phyloP scores from a whole-genome alignment of 2,113 vertebrate genomes.

The Geococcyx californianus region DNA sequence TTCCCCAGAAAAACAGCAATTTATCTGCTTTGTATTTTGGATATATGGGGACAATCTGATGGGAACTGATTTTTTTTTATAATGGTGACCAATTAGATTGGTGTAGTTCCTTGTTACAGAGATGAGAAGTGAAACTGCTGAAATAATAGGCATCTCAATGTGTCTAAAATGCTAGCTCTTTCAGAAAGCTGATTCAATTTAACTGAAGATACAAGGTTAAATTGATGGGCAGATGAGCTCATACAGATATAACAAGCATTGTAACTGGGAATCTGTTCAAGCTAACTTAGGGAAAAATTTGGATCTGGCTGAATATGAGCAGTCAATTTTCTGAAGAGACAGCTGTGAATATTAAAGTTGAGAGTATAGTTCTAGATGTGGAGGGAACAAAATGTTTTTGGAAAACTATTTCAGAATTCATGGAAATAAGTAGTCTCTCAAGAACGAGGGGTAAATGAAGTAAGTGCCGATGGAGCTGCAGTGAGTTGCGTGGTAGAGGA shows the following conservation, averaged over 20 bases:
- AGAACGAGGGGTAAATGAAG: not conserved
- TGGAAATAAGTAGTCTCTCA: not conserved
- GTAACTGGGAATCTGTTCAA: not conserved
- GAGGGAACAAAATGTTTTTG: not conserved
- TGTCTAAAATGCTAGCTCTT: not conserved
- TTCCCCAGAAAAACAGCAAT: not conserved
- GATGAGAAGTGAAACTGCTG: not conserved
- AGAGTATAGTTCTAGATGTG: not conserved
- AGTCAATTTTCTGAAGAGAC: not conserved
- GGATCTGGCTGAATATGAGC: not conserved
- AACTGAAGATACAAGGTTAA: not conserved
- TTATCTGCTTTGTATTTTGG: not conserved
- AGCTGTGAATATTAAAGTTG: not conserved
- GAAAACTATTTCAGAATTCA: not conserved
- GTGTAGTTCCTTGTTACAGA: not conserved
- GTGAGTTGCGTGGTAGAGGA: not conserved
- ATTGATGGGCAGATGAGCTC: not conserved
- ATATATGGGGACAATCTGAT: not conserved
- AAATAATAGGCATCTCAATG: not conserved
- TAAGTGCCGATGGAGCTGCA: not conserved
- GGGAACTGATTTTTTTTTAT: not conserved
- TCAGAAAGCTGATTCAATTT: not conserved
- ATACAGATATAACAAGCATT: not conserved
- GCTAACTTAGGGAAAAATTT: not conserved
- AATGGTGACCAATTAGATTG: not conserved